Conservation (phyloP, 2,113 vertebrate genomes). For the Nesospiza acunhae region DNA sequence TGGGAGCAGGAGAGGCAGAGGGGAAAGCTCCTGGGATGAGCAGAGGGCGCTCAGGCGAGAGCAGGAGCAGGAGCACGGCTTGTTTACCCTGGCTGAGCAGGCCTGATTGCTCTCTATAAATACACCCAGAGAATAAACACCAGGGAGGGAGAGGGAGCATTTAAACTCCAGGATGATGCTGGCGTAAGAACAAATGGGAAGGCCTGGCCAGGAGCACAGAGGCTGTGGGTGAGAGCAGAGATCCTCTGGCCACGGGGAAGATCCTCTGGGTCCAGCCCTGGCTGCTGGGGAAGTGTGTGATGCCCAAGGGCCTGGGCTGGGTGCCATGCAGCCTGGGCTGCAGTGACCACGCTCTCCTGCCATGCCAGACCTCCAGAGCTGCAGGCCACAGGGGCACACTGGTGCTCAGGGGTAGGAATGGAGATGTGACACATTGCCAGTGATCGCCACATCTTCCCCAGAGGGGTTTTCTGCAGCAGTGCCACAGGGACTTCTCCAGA, state of each 20-base stretch:
- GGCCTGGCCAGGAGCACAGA: conserved; percentile 5
- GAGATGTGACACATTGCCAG: neutral
- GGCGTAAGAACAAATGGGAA: conserved; percentile 56
- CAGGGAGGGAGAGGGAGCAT: conserved; percentile 38
- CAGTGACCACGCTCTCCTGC: neutral
- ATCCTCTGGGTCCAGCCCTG: neutral
- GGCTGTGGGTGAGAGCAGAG: neutral
- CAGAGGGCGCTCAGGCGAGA: neutral
- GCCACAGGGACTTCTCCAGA: neutral
- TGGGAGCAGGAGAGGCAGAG: neutral
- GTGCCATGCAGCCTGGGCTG: neutral
- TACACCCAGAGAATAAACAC: conserved; percentile 63
- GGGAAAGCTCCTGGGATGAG: conserved; percentile 47
- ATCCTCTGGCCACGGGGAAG: neutral
- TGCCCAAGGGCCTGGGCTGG: rapidly evolving
- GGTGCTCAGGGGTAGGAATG: neutral
- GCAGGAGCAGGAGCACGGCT: conserved; percentile 50
- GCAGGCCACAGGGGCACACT: rapidly evolving
- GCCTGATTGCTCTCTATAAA: conserved; percentile 72
- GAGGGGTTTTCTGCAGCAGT: neutral
- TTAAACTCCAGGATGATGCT: conserved; percentile 53
- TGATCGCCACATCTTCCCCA: rapidly evolving
- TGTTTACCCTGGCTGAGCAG: conserved; percentile 70
- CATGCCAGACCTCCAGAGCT: neutral
- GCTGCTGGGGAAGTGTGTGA: rapidly evolving